Conservation (phyloP, 2,797 vertebrate species). For the Petrocephalus schoutedeni region DNA sequence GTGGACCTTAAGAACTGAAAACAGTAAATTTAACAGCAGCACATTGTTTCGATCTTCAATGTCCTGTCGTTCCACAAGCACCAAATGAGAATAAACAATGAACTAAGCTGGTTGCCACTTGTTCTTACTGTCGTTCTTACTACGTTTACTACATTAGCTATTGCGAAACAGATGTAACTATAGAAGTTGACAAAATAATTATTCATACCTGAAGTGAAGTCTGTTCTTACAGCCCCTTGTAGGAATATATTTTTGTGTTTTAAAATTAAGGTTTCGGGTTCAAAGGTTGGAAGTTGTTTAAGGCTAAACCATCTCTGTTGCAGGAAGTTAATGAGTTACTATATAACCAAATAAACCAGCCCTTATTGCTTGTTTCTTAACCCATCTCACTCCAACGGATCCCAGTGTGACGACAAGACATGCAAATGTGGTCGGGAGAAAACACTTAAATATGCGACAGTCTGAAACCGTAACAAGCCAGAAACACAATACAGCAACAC, state of each 20-base stretch:
- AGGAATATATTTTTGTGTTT: slow-evolving; percentile 26
- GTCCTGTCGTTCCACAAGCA: neutral
- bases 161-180: neutral
- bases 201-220: slow-evolving; percentile 47
- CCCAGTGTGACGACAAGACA: neutral
- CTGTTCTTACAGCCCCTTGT: slow-evolving; percentile 2
- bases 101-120: neutral
- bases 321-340: slow-evolving; percentile 67
- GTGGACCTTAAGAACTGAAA: neutral
- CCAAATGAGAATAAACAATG: neutral
- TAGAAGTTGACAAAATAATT: neutral
- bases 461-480: neutral
- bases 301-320: slow-evolving; percentile 42
- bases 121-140: neutral
- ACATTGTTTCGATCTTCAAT: neutral
- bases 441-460: neutral
- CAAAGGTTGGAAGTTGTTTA: slow-evolving; percentile 63
- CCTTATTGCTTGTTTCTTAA: slow-evolving; percentile 20
- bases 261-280: slow-evolving; percentile 52
- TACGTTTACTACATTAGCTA: neutral
- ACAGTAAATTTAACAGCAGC: neutral
- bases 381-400: slow-evolving; percentile 24
- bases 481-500: neutral
- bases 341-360: slow-evolving; percentile 48
- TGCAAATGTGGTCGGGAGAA: neutral